Evolutionary conservation across 2,797 vertebrate species (phyloP).

Genomic region (Phylloscopus collybita): DNA sequence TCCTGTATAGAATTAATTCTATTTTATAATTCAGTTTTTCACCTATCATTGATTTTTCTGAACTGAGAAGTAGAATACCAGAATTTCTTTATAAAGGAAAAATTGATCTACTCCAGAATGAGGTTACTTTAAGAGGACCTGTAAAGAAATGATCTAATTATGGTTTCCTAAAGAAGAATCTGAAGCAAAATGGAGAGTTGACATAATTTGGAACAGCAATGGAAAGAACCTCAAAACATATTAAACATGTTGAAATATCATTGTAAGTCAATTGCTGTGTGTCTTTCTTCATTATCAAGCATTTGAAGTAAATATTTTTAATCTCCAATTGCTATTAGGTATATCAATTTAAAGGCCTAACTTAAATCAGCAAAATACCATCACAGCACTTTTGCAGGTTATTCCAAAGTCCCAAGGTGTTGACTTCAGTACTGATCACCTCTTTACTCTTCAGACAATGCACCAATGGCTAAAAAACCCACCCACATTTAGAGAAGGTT

Average conservation of each 20-base stretch:
- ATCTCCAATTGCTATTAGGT: background rate
- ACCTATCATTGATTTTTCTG: slow-evolving; percentile 33
- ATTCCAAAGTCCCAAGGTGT: background rate
- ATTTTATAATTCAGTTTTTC: background rate
- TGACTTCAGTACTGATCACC: background rate
- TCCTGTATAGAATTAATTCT: background rate
- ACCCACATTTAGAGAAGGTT: background rate
- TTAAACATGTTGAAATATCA: background rate
- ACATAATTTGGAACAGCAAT: background rate
- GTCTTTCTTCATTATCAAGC: background rate
- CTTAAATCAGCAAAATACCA: background rate
- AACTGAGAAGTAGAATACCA: background rate
- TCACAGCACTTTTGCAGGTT: background rate
- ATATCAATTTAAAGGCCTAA: background rate
- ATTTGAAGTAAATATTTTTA: background rate
- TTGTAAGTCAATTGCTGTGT: background rate
- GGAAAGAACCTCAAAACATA: background rate
- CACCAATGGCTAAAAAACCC: background rate
- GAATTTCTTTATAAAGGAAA: slow-evolving; percentile 3
- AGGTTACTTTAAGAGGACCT: background rate
- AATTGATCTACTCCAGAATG: background rate
- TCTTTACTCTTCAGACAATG: background rate
- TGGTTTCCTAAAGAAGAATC: background rate
- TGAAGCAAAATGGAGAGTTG: background rate
- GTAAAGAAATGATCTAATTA: background rate